phyloP scores from a whole-genome alignment of 2,113 vertebrate species.

The Trematocara stigmaticum region DNA sequence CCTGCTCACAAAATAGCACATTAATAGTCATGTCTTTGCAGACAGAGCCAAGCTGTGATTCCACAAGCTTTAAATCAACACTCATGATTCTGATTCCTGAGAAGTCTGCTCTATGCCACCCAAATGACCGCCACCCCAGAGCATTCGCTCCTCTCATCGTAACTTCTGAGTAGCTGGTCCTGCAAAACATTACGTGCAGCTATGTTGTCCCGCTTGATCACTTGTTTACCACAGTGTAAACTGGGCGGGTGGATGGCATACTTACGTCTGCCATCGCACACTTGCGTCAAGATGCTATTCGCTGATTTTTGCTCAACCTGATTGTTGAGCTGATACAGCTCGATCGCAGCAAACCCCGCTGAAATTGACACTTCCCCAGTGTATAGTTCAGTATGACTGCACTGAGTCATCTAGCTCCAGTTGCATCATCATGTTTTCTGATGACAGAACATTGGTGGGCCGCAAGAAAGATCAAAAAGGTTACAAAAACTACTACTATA shows the following conservation, averaged over 20 bases:
- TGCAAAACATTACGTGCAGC: background rate
- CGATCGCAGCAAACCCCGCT: background rate
- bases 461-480: background rate
- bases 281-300: background rate
- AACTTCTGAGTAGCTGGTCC: background rate
- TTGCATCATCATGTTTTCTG: background rate
- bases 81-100: background rate
- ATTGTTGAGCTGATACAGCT: background rate
- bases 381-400: background rate
- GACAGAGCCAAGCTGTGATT: background rate
- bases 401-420: background rate
- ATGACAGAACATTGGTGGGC: background rate
- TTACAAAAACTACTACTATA: background rate
- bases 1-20: background rate
- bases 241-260: background rate
- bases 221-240: background rate
- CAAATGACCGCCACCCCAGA: background rate
- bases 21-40: background rate
- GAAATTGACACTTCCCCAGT: background rate
- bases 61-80: background rate
- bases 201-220: background rate
- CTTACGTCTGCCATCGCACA: background rate
- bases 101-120: background rate
- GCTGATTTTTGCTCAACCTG: background rate
- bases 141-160: background rate